A percentile compares a stretch with the other conserved stretches of the same genome.
Evolutionary conservation across 2,888 invertebrate genomes (phyloP).

Genomic region (Calliphora vomitoria): DNA sequence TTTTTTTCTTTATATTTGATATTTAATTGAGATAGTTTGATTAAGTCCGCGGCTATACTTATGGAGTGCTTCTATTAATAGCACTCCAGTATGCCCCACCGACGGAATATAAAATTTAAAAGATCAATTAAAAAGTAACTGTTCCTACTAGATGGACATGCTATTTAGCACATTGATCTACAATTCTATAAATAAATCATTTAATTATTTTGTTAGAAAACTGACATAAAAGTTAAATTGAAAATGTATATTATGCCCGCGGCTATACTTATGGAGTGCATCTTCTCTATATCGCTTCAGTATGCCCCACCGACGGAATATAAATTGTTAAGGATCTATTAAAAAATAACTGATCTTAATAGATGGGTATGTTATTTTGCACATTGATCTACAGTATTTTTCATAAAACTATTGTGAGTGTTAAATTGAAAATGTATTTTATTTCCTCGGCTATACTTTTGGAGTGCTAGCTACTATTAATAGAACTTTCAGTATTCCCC

Average conservation of each 20-base stretch:
- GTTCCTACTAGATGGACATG: neutral
- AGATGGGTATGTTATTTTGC: constrained; percentile 27
- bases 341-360: constrained; percentile 7
- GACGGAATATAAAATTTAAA: constrained; percentile 47
- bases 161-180: constrained; percentile 50
- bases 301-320: constrained; percentile 62
- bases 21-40: too few relatives aligned
- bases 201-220: too few relatives aligned
- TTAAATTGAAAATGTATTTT: too few relatives aligned
- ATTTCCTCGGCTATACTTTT: too few relatives aligned
- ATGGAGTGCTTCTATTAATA: constrained; percentile 32
- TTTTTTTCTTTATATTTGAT: too few relatives aligned
- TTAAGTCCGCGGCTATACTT: constrained; percentile 51
- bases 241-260: neutral
- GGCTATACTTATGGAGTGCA: constrained; percentile 46
- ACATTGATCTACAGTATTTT: constrained; percentile 44
- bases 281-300: constrained; percentile 29
- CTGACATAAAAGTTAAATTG: too few relatives aligned
- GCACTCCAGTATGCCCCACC: constrained; percentile 57
- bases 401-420: too few relatives aligned
- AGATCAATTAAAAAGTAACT: constrained; percentile 38
- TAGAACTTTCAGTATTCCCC: constrained; percentile 62
- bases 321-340: constrained; percentile 33
- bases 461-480: too few relatives aligned
- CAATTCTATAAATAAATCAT: neutral